These are phyloP conservation scores for Arion vulgaris DNA, from an alignment of 1,140 invertebrate species.

Conservation along the genomic window DNA sequence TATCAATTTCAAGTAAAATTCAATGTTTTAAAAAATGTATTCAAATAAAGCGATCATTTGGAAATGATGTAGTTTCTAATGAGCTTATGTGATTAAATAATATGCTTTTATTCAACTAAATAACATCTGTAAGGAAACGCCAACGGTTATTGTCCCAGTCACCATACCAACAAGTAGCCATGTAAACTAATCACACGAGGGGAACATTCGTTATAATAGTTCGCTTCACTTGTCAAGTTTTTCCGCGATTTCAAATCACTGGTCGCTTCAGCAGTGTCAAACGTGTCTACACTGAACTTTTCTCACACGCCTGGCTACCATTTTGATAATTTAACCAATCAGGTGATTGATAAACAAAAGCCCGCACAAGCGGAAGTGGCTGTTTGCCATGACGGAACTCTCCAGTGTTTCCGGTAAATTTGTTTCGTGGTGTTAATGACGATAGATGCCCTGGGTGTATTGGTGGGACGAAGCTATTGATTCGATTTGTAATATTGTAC, in stretches of 20 bases:
- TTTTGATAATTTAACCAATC: slow-evolving; percentile 41
- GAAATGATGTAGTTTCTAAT: neutral
- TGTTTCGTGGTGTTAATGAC: slow-evolving; percentile 15
- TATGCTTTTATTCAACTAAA: neutral
- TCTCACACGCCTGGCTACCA: slow-evolving; percentile 1
- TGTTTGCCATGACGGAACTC: slow-evolving; percentile 25
- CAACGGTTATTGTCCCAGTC: neutral
- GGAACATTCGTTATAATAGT: slow-evolving; percentile 31
- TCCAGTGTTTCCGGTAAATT: slow-evolving; percentile 18
- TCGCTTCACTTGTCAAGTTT: slow-evolving; percentile 22
- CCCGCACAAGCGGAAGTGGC: slow-evolving; percentile 31
- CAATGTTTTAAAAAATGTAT: too few species aligned
- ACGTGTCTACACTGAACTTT: slow-evolving; percentile 15
- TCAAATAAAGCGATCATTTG: neutral
- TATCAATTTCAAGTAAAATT: too few species aligned
- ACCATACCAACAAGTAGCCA: slow-evolving; percentile 20
- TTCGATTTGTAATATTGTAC: slow-evolving; percentile 1
- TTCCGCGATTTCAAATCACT: slow-evolving; percentile 9
- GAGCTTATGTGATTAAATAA: neutral
- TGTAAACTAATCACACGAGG: neutral
- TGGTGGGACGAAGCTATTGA: neutral
- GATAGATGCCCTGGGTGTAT: neutral
- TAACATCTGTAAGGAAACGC: slow-evolving; percentile 10
- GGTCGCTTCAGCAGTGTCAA: slow-evolving; percentile 10
- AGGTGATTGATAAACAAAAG: slow-evolving; percentile 37